Conservation (phyloP, 2,797 vertebrate genomes). For the Delichon dasypus region DNA sequence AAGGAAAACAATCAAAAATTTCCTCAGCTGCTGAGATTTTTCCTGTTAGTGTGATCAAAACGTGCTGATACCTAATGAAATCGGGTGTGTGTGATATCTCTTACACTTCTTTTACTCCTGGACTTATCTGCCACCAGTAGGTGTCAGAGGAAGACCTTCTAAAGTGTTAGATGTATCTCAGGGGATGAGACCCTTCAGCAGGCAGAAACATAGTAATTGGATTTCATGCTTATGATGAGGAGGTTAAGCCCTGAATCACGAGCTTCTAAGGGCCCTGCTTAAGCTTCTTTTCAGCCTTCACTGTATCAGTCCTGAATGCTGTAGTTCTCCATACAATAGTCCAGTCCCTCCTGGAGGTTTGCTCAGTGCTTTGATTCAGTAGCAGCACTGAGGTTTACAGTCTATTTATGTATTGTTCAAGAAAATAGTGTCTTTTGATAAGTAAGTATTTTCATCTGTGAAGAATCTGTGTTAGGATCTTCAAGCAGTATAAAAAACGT, state of each 20-base stretch:
- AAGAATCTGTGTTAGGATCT: background rate
- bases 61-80: background rate
- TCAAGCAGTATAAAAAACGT: background rate
- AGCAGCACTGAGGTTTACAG: background rate
- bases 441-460: background rate
- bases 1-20: background rate
- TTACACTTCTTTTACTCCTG: background rate
- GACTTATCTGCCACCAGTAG: background rate
- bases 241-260: background rate
- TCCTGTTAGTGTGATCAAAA: background rate
- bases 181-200: background rate
- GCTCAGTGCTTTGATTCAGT: background rate
- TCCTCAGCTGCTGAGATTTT: background rate
- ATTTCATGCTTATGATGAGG: background rate
- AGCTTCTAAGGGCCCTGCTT: background rate
- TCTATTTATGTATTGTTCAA: background rate
- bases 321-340: background rate
- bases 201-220: background rate
- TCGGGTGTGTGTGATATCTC: background rate
- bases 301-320: background rate
- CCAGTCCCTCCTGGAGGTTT: background rate
- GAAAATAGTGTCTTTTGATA: background rate
- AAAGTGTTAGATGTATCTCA: background rate
- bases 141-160: slow-evolving; percentile 1
- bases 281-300: background rate